Evolutionary conservation across 2,888 invertebrate species (phyloP), one percentile per base, ranked within the genome.

Genomic region (Ferdinandea cuprea): DNA sequence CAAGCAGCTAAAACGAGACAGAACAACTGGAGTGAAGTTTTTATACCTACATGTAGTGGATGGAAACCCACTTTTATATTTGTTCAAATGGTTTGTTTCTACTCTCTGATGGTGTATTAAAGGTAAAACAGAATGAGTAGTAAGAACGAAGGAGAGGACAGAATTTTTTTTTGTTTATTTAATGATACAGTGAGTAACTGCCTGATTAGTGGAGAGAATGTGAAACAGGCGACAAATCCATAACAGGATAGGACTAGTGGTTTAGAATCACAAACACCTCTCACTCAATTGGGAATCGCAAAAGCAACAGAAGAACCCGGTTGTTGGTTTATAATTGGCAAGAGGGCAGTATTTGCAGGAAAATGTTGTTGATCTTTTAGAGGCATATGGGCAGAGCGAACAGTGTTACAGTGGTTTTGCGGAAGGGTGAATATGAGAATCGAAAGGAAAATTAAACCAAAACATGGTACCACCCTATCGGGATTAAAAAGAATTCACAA

Each of bases 31-130:
- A 63, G 30, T 56, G 17, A 37, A 63, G 44, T 73, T 50, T 72
- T 30, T 61, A 48, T 59, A 71, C 42, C 9, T 59, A 44, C 50
- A 44, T 76, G 66, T 37, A 37, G 52, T 65, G 69, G 37, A 81
- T 65, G 69, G 37, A 81, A 69, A 48, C 58, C 40, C 65, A 81
- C 46, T 76, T 77, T 83, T 77, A 58, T 77, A 58, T 83, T 59
- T 69, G 63, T 66, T 59, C 77, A 83, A 77, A 81, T 77, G 77
- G 48, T 81, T 44, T 28, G 35, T 25, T 56, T 72, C 40, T 50
- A 40, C 35, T 76, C 37, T 54, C 35, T 40, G 40, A 30, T 37
- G 9, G 42, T 35, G 6, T 21, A 52, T 52, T 58, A 61, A 42
- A 58, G 58, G 44, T 80, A 65, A 68, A 74, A 80, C 61, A 46